phyloP scores from a whole-genome alignment of 1,140 invertebrate genomes.

The Dendrolimus kikuchii region DNA sequence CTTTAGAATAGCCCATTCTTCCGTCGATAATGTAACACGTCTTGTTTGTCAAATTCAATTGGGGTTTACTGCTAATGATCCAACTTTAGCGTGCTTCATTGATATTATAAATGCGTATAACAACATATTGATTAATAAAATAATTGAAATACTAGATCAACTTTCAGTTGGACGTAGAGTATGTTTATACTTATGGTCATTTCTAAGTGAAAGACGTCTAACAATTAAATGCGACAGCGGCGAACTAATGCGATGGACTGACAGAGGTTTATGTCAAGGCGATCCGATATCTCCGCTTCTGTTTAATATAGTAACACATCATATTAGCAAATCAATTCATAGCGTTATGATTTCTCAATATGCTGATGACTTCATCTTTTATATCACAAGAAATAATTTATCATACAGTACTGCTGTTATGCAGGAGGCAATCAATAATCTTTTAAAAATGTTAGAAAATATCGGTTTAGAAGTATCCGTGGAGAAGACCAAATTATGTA shows the following conservation, averaged over 20 bases:
- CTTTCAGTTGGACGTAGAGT: too few relatives aligned
- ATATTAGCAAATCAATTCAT: neutral
- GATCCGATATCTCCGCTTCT: constrained; percentile 1
- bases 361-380: constrained; percentile 1
- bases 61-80: neutral
- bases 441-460: neutral
- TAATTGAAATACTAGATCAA: too few relatives aligned
- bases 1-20: neutral
- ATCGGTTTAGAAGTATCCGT: neutral
- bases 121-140: too few relatives aligned
- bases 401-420: neutral
- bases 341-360: constrained; percentile 1
- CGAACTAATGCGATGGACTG: too few relatives aligned
- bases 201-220: too few relatives aligned
- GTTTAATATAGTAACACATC: neutral
- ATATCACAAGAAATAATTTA: neutral
- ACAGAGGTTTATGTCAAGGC: neutral
- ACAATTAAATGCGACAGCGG: too few relatives aligned
- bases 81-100: neutral
- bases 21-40: neutral
- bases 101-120: too few relatives aligned
- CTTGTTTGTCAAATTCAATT: neutral
- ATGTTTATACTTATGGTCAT: too few relatives aligned
- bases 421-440: neutral
- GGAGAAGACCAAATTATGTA: constrained; percentile 1